Evolutionary conservation across 2,797 vertebrate genomes (phyloP), one percentile per base, ranked within the genome.

Genomic region (Gobio occitaniae): DNA sequence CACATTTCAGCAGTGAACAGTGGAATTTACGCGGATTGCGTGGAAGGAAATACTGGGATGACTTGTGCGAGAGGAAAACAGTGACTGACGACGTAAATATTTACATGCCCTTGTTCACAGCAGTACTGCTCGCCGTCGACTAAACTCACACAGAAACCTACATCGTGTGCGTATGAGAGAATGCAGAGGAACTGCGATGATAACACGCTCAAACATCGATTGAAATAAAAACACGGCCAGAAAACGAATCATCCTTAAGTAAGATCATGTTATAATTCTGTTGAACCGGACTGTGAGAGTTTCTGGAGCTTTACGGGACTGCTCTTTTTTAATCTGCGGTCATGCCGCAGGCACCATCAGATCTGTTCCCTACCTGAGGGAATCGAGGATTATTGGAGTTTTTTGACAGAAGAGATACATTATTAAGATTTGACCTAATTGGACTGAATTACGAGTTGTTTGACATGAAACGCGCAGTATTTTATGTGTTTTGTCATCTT

Each of bases 331-430:
- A 36, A 63, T 76, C n/a, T 87, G 86, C 88, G 90, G 93, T 89
- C 92, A 94, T 95, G 94, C 92, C 90, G 91, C 93, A 90, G 88
- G 89, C 91, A 74, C 89, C 92, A 82, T 88, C 86, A 5, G 87
- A 90, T 86, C 82, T 92, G 4, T 92, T 88, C 84, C 90, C 89
- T 21, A 88, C 86, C 76, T 90, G 86, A 90, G 82, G 72, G 88
- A 44, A 66, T 68, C 32, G 38, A 59, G 48, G 66, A 71, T 50
- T 77, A 48, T 48, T 78, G 19, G 29, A 74, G 59, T 74, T 72
- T 25, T 83, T 80, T 41, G 25, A 50, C 19, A 4, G 38, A 19
- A 36, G 16, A 65, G 11, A 52, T 36, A 19, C 36, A 61, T 41
- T 10, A 71, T 72, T 54, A 69, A 19, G 41, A 7, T 47, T 29